phyloP scores from a whole-genome alignment of 2,113 vertebrate species.

The Eulacestoma nigropectus region DNA sequence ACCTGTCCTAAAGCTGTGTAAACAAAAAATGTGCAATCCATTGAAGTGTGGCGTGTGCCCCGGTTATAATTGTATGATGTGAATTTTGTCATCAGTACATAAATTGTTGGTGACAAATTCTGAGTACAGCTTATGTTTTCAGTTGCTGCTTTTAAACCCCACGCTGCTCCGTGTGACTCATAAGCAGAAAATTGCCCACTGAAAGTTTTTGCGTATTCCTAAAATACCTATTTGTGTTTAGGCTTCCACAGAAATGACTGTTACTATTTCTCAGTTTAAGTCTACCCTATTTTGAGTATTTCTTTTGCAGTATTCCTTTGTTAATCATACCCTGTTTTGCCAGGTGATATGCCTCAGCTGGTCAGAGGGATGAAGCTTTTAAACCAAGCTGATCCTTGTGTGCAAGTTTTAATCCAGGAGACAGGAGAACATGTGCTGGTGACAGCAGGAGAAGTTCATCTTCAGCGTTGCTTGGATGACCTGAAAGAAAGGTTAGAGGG shows the following conservation, averaged over 20 bases:
- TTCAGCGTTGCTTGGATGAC: conserved; percentile 96
- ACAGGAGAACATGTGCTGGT: conserved; percentile 94
- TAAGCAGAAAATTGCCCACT: not conserved
- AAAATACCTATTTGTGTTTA: not conserved
- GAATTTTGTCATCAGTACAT: not conserved
- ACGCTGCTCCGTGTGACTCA: not conserved
- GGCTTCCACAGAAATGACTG: not conserved
- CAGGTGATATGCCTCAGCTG: conserved; percentile 94
- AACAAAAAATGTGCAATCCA: not conserved
- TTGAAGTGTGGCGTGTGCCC: not conserved
- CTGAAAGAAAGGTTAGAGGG: conserved; percentile 83
- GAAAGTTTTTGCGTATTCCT: not conserved
- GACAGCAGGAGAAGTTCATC: conserved; percentile 95
- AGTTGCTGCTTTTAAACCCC: not conserved
- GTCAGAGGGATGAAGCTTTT: conserved; percentile 92
- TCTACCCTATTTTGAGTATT: not conserved
- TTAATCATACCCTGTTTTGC: conserved; percentile 6
- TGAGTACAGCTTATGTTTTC: not conserved
- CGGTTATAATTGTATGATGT: not conserved
- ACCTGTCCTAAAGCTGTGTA: not conserved
- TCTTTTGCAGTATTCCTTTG: not conserved
- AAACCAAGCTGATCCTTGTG: conserved; percentile 96
- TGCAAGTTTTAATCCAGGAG: conserved; percentile 93
- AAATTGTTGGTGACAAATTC: not conserved
- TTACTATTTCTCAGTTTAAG: not conserved